phyloP scores from a whole-genome alignment of 2,888 invertebrate species.

The Ligdia adustata region DNA sequence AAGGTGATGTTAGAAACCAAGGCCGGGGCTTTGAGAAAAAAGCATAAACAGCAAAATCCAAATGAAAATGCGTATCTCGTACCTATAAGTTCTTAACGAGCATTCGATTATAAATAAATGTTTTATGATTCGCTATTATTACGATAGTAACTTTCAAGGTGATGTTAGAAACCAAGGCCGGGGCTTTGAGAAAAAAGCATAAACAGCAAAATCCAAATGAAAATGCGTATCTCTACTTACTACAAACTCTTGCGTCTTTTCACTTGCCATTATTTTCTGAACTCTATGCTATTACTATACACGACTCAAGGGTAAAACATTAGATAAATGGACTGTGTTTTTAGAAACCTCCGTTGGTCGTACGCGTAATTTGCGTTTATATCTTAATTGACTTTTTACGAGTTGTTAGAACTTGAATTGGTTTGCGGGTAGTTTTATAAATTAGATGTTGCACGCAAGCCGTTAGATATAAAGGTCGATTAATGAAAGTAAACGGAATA shows the following conservation, averaged over 20 bases:
- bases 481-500: constrained; percentile 33
- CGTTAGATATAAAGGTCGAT: constrained; percentile 36
- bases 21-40: constrained; percentile 3
- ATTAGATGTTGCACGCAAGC: constrained; percentile 77
- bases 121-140: too few species aligned
- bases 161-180: background rate
- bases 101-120: too few species aligned
- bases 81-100: too few species aligned
- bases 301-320: background rate
- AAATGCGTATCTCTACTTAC: background rate
- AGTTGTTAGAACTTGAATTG: constrained; percentile 71
- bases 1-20: background rate
- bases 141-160: too few species aligned
- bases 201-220: constrained; percentile 16
- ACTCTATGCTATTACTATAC: constrained; percentile 7
- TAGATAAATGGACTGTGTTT: constrained; percentile 19
- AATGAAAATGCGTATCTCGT: too few species aligned
- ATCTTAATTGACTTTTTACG: constrained; percentile 79
- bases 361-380: constrained; percentile 63
- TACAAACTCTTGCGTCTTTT: background rate
- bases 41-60: constrained; percentile 17
- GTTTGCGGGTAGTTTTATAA: constrained; percentile 63
- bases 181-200: constrained; percentile 6
- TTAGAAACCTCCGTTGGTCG: constrained; percentile 40
- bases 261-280: constrained; percentile 10